phyloP scores from a whole-genome alignment of 37 sponge, comb jelly and placozoan genomes.

The Diacarnus erythraeanus region DNA sequence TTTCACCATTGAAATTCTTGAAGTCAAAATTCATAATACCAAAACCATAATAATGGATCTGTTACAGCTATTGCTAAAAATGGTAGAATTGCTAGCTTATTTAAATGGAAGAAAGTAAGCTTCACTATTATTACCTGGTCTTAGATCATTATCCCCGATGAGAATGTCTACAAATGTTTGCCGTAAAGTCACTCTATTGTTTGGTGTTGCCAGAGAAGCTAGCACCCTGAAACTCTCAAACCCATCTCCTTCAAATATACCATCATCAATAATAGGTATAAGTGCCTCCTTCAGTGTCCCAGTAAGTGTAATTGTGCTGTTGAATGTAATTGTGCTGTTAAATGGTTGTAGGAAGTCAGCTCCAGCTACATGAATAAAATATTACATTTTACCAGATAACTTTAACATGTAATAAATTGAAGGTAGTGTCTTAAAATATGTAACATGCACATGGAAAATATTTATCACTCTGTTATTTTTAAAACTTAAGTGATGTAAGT shows the following conservation, averaged over 20 bases:
- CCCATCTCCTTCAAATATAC: not conserved
- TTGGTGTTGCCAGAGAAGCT: not conserved
- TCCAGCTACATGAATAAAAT: not conserved
- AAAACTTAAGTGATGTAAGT: too few species aligned
- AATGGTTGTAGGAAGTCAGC: conserved; percentile 11
- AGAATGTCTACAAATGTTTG: not conserved
- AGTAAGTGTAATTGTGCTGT: not conserved
- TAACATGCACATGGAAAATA: too few species aligned
- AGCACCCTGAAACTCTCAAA: conserved; percentile 10
- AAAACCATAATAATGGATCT: too few species aligned
- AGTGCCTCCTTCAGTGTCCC: not conserved
- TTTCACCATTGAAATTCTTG: too few species aligned
- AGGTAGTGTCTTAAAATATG: too few species aligned
- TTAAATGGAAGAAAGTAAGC: not conserved
- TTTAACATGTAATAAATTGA: not conserved
- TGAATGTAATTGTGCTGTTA: not conserved
- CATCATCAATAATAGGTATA: conserved; percentile 14
- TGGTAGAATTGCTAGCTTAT: not conserved
- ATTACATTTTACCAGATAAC: not conserved
- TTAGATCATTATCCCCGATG: conserved; percentile 28
- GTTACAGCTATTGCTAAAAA: not conserved
- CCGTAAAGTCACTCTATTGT: not conserved
- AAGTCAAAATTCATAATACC: too few species aligned
- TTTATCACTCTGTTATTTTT: too few species aligned
- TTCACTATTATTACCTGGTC: conserved; percentile 7